phyloP scores from a whole-genome alignment of 37 sponge, comb jelly and placozoan species.

The Crambe crambe region DNA sequence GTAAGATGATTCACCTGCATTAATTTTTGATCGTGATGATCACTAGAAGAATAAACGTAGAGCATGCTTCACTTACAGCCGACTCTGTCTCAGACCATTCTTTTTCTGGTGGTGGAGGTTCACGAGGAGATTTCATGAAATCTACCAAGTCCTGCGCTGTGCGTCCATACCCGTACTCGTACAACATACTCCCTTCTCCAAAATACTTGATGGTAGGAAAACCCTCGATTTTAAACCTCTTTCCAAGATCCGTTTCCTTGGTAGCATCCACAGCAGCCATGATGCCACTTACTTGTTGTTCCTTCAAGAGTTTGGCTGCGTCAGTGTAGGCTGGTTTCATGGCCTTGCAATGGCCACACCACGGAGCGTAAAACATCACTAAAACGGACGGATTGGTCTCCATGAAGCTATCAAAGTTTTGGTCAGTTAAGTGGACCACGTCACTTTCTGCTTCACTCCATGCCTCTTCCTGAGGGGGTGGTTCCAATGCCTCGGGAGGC shows the following conservation, averaged over 20 bases:
- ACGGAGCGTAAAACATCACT: constrained; percentile 96
- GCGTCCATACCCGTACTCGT: constrained; percentile 70
- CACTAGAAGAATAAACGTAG: background rate
- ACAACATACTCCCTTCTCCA: constrained; percentile 53
- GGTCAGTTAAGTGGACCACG: constrained; percentile 82
- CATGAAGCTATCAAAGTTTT: constrained; percentile 69
- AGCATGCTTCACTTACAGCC: constrained; percentile 24
- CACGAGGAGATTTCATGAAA: constrained; percentile 91
- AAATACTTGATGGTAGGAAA: constrained; percentile 88
- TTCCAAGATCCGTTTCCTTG: constrained; percentile 49
- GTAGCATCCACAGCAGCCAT: constrained; percentile 93
- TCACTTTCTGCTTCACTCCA: constrained; percentile 78
- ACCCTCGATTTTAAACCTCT: constrained; percentile 72
- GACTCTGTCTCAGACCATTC: constrained; percentile 79
- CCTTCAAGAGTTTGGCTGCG: constrained; percentile 69
- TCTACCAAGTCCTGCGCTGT: constrained; percentile 70
- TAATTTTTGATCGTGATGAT: background rate
- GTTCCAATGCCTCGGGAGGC: constrained; percentile 28
- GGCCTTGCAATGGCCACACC: constrained; percentile 96
- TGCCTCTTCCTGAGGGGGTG: constrained; percentile 14
- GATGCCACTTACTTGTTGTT: constrained; percentile 57
- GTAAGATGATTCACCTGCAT: constrained; percentile 61
- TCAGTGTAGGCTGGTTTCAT: constrained; percentile 88
- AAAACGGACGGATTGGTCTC: constrained; percentile 77
- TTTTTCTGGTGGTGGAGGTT: constrained; percentile 87